phyloP scores from a whole-genome alignment of 35 echinoderm and acorn worm genomes.

The Apostichopus japonicus region DNA sequence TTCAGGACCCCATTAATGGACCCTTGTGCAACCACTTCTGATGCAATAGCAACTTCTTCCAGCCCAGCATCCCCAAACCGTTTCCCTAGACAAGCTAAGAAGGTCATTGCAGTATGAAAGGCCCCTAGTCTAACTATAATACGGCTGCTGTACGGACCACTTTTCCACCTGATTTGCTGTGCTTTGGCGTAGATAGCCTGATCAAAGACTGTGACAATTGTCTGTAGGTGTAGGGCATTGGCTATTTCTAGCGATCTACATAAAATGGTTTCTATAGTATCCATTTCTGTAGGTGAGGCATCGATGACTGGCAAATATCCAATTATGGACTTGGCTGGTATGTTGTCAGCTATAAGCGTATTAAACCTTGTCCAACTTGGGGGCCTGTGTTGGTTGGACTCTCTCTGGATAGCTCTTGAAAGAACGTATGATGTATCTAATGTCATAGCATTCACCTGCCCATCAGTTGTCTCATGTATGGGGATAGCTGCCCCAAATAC shows the following conservation, averaged over 20 bases:
- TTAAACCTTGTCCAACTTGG: slow-evolving; percentile 76
- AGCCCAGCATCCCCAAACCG: slow-evolving; percentile 31
- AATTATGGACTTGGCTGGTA: slow-evolving; percentile 23
- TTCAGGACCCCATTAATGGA: slow-evolving; percentile 33
- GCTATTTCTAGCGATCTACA: too few relatives aligned
- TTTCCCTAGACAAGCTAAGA: slow-evolving; percentile 34
- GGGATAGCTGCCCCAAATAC: neutral
- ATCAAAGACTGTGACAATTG: slow-evolving; percentile 70
- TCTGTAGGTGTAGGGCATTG: neutral
- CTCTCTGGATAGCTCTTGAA: slow-evolving; percentile 52
- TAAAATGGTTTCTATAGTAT: slow-evolving; percentile 9
- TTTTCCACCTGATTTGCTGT: slow-evolving; percentile 86
- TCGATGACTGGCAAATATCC: slow-evolving; percentile 28
- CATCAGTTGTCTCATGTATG: neutral
- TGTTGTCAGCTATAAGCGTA: neutral
- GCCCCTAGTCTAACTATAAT: slow-evolving; percentile 69
- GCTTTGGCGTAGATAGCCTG: slow-evolving; percentile 74
- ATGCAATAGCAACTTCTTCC: slow-evolving; percentile 18
- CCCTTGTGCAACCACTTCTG: slow-evolving; percentile 38
- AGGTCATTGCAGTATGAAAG: slow-evolving; percentile 42
- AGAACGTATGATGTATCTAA: neutral
- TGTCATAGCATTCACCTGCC: neutral
- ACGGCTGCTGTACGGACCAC: slow-evolving; percentile 43
- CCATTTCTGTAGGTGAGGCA: slow-evolving; percentile 14
- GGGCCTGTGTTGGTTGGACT: slow-evolving; percentile 61